Evolutionary conservation across 1,140 invertebrate genomes (phyloP).

Genomic region (Pogonognathellus flavescens): DNA sequence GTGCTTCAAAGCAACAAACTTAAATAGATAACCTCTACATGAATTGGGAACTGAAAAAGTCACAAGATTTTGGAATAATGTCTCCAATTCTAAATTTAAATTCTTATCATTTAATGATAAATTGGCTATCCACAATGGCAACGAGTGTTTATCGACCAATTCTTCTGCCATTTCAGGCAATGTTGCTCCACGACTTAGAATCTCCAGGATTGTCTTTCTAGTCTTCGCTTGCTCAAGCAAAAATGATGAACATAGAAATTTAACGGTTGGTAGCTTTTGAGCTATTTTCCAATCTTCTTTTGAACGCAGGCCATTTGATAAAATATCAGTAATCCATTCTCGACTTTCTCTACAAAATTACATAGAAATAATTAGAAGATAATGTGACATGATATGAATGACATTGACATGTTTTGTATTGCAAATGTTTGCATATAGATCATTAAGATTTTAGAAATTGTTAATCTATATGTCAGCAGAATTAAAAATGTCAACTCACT

Average conservation of each 20-base stretch:
- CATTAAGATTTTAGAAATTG: no score
- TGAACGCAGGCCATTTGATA: conserved; percentile 57
- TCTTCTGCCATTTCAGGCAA: conserved; percentile 62
- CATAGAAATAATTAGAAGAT: not conserved
- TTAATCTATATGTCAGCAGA: no score
- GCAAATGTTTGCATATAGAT: no score
- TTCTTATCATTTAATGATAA: conserved; percentile 8
- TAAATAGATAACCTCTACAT: conserved; percentile 46
- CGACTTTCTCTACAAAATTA: conserved; percentile 59
- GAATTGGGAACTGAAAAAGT: conserved; percentile 29
- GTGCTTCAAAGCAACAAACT: conserved; percentile 53
- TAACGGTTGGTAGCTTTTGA: conserved; percentile 61
- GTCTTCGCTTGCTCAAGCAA: conserved; percentile 59
- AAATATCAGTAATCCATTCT: conserved; percentile 63
- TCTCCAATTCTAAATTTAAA: conserved; percentile 53
- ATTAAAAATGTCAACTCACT: conserved; percentile 41
- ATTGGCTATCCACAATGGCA: conserved; percentile 64
- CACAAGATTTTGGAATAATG: conserved; percentile 49
- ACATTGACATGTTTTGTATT: no score
- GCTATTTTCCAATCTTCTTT: conserved; percentile 64
- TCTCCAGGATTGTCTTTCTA: conserved; percentile 58
- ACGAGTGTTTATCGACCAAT: conserved; percentile 62
- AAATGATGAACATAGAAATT: conserved; percentile 65
- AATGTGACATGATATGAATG: no score
- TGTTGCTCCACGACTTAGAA: conserved; percentile 58